phyloP scores from a whole-genome alignment of 2,888 invertebrate genomes.

The Dasysyrphus tricinctus region DNA sequence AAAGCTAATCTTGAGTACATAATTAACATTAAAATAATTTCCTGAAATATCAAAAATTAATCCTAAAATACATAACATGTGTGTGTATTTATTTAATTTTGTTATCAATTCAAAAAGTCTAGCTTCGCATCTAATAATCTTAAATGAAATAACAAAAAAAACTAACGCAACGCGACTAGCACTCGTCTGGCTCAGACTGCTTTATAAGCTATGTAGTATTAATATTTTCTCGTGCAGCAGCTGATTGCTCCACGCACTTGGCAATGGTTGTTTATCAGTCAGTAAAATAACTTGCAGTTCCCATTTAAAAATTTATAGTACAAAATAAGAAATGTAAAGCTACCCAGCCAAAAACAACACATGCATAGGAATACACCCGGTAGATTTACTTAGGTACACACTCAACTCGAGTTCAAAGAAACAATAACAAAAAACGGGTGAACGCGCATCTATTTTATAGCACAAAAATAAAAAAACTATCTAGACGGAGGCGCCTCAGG shows the following conservation, averaged over 20 bases:
- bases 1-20: not conserved
- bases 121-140: not conserved
- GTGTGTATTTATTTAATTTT: not conserved
- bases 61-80: not conserved
- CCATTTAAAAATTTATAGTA: not conserved
- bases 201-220: constrained; percentile 10
- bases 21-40: not conserved
- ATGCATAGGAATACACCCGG: not conserved
- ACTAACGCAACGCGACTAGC: not conserved
- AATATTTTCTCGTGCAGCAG: not conserved
- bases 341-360: constrained; percentile 10
- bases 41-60: not conserved
- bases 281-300: not conserved
- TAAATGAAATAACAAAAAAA: constrained; percentile 1
- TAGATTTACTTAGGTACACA: not conserved
- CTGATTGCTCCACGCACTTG: constrained; percentile 17
- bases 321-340: not conserved
- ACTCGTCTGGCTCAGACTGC: not conserved
- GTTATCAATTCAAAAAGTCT: not conserved
- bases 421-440: constrained; percentile 9
- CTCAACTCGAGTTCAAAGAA: constrained; percentile 22
- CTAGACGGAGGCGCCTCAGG: constrained; percentile 20
- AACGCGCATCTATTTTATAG: constrained; percentile 4
- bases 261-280: constrained; percentile 12
- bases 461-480: constrained; percentile 15